phyloP scores from a whole-genome alignment of 2,888 invertebrate genomes.

The Dasysyrphus tricinctus region DNA sequence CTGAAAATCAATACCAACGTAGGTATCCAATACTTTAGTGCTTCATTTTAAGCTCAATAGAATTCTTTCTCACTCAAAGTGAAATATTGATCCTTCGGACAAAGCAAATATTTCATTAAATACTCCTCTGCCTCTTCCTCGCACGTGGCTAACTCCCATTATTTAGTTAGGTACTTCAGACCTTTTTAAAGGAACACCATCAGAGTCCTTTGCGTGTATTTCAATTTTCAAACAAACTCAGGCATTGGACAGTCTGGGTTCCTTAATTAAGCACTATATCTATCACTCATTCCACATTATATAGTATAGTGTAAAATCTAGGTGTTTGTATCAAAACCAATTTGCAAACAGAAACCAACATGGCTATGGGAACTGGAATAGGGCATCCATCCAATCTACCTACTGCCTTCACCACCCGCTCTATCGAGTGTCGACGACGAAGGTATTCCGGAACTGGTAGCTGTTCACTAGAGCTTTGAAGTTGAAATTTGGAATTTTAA shows the following conservation, averaged over 20 bases:
- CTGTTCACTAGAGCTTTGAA: constrained; percentile 47
- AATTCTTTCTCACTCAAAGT: constrained; percentile 18
- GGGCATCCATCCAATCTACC: constrained; percentile 36
- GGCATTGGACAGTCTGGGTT: constrained; percentile 30
- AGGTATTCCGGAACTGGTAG: constrained; percentile 18
- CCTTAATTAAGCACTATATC: constrained; percentile 49
- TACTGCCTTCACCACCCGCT: not conserved
- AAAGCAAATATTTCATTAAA: constrained; percentile 51
- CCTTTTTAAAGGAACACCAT: constrained; percentile 1
- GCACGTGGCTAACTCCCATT: not conserved
- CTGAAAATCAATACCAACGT: constrained; percentile 9
- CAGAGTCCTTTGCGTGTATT: constrained; percentile 10
- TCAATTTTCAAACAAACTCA: constrained; percentile 25
- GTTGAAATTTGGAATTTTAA: constrained; percentile 54
- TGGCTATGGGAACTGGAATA: constrained; percentile 4
- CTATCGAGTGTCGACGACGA: not conserved
- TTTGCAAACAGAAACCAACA: constrained; percentile 48
- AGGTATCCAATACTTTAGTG: not conserved
- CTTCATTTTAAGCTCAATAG: not conserved
- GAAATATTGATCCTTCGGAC: constrained; percentile 35
- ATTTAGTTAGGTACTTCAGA: not conserved
- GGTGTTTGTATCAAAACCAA: constrained; percentile 34
- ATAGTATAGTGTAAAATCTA: constrained; percentile 20
- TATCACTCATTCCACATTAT: constrained; percentile 2
- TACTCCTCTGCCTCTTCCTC: not conserved